phyloP scores from a whole-genome alignment of 2,888 invertebrate species.

The Cerastis rubricosa region DNA sequence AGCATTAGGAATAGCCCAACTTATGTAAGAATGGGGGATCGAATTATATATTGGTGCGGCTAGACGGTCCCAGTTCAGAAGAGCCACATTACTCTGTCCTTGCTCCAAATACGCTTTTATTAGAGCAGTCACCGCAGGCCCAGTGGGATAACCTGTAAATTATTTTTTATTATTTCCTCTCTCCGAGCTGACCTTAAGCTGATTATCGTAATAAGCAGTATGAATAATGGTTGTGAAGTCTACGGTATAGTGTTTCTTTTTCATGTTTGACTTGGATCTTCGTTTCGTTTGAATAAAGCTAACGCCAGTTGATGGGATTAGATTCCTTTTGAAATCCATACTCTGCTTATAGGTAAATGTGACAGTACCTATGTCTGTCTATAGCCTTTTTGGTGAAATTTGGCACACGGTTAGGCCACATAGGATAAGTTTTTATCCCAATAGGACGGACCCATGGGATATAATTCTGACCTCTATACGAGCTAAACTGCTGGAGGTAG shows the following conservation, averaged over 20 bases:
- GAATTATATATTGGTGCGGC: conserved; percentile 76
- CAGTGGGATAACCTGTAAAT: conserved; percentile 79
- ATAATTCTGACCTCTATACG: neutral
- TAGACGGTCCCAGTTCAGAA: conserved; percentile 84
- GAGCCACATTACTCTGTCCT: conserved; percentile 79
- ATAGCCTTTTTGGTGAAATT: neutral
- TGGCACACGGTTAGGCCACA: neutral
- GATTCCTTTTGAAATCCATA: neutral
- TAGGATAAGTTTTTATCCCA: neutral
- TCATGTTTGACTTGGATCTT: neutral
- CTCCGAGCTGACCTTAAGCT: conserved; percentile 32
- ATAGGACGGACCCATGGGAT: neutral
- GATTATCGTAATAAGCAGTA: conserved; percentile 43
- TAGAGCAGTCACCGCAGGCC: conserved; percentile 79
- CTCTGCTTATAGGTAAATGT: neutral
- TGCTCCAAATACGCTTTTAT: conserved; percentile 77
- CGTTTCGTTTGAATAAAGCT: neutral
- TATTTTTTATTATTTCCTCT: conserved; percentile 63
- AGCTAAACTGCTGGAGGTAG: neutral
- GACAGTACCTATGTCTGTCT: neutral
- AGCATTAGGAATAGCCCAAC: conserved; percentile 86
- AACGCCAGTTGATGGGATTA: neutral
- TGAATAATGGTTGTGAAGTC: conserved; percentile 22
- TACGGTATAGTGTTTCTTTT: neutral
- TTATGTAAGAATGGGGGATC: conserved; percentile 77